Base-by-base conservation (phyloP, 2,888 invertebrate species). In the Luperina testacea region DNA sequence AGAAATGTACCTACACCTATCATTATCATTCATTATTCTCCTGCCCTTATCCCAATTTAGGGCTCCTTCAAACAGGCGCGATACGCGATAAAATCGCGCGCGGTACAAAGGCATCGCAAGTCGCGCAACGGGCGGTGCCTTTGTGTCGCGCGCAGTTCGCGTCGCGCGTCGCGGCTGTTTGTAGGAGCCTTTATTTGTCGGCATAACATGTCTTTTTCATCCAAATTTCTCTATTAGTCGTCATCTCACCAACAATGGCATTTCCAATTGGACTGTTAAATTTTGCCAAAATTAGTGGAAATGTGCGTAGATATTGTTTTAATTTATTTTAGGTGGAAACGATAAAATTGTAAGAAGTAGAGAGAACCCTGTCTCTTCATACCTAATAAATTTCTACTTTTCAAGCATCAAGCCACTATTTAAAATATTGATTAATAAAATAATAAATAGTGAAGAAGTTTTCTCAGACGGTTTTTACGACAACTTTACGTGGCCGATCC, bases 381-480 rank as follows among this genome's bases (percentile, higher is more conserved):
- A n/a, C n/a, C n/a, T n/a, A 27, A 15, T 51, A 38, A 13, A 61
- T 15, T 48, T 75, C 32, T 17, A n/a, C 8, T 73, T 74, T 38
- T 24, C 11, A 48, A 51, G 59, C 27, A 38, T 70, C 9, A 78
- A 59, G 9, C 42, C 32, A 27, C 57, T 42, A 20, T 63, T 53
- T 45, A 53, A 27, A 80, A 80, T 80, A 72, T 57, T 38, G 13
- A n/a, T 65, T 48, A 57, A 8, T 38, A 48, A 15, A 45, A 48
- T 64, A 72, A 42, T 65, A 61, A 73, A 74, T 45, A 27, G 24
- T 5, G 1, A 68, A 20, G 17, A 53, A 24, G 32, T 20, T 24
- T 59, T 68, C 13, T 24, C 13, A 32, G n/a, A 61, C 0, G 0
- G 15, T 24, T 75, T 80, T 63, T 53, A 75, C 27, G 68, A 75